phyloP scores from a whole-genome alignment of 2,888 invertebrate genomes.

The Andrena chrysosceles region DNA sequence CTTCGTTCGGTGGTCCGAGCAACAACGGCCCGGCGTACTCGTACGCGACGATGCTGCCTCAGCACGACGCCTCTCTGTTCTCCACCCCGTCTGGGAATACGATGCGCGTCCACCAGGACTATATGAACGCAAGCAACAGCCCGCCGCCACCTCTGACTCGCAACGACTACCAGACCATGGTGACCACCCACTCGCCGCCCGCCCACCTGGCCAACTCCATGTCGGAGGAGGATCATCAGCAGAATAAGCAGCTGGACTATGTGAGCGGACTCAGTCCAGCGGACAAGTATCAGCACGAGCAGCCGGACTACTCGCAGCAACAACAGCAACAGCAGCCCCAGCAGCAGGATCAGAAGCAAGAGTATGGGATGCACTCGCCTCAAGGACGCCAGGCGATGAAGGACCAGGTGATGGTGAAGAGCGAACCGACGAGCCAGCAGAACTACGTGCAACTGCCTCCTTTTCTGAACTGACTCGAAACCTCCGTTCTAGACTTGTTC shows the following conservation, averaged over 20 bases:
- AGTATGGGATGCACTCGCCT: slow-evolving; percentile 81
- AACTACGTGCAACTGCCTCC: slow-evolving; percentile 91
- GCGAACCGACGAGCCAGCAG: slow-evolving; percentile 87
- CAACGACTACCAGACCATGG: slow-evolving; percentile 82
- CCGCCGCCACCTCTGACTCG: slow-evolving; percentile 87
- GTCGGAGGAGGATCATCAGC: slow-evolving; percentile 83
- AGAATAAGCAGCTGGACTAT: slow-evolving; percentile 79
- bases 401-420: slow-evolving; percentile 86
- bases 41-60: slow-evolving; percentile 87
- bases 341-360: slow-evolving; percentile 80
- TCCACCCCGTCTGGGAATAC: slow-evolving; percentile 84
- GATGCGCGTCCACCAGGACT: slow-evolving; percentile 89
- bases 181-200: slow-evolving; percentile 81
- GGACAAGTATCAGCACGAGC: slow-evolving; percentile 87
- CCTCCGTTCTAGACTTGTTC: slow-evolving; percentile 76
- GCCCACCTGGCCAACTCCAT: slow-evolving; percentile 78
- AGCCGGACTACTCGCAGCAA: slow-evolving; percentile 87
- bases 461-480: slow-evolving; percentile 89
- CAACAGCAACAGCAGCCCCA: slow-evolving; percentile 83
- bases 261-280: slow-evolving; percentile 83
- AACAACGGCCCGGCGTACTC: slow-evolving; percentile 82
- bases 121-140: slow-evolving; percentile 88
- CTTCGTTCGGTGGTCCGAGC: slow-evolving; percentile 84
- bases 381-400: slow-evolving; percentile 85
- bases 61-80: slow-evolving; percentile 92